Evolutionary conservation across 2,888 invertebrate species (phyloP), one percentile per base, ranked within the genome.

Genomic region (Rotaria socialis): DNA sequence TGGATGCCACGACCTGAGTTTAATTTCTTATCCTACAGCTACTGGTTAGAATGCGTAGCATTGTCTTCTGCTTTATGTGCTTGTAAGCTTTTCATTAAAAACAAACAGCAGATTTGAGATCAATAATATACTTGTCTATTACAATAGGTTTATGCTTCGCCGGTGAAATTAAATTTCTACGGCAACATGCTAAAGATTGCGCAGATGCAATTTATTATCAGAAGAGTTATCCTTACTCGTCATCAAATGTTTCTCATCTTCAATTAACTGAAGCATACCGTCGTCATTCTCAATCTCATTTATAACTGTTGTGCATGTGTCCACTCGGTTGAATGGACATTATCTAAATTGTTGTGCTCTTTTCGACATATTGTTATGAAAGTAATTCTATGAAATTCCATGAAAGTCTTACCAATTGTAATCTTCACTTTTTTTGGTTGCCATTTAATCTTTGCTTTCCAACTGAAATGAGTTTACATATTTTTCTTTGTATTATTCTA

Each of bases 1-100:
- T 87, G 87, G 87, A 87, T 87, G 87, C 87, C 87, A 14, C 24
- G 87, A 47, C 87, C 87, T 6, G 87, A 87, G 58, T 87, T 87
- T 47, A 87, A 87, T 60, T 85, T 60, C 27, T 84, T 85, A 19
- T 87, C 87, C 27, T 87, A 52, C 50, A 84, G 85, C 50, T 87
- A 85, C 56, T 85, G 85, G 85, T 52, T 87, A 35, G 87, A 85
- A 60, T 27, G 84, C 19, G 27, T 22, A 7, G 85, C 85, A n/a
- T 27, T 74, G 50, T 35, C 85, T 47, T 84, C 84, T 50, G 58
- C 85, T 35, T 84, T 87, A 0, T 58, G 52, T 35, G 84, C 87
- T 56, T 84, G 87, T 85, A 85, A 60, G 58, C 41, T 11, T 84
- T 60, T 35, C 50, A n/a, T 27, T 24, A 14, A 24, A 16, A 43